Conservation (phyloP, 2,113 vertebrate genomes). For the Alethe castanea region DNA sequence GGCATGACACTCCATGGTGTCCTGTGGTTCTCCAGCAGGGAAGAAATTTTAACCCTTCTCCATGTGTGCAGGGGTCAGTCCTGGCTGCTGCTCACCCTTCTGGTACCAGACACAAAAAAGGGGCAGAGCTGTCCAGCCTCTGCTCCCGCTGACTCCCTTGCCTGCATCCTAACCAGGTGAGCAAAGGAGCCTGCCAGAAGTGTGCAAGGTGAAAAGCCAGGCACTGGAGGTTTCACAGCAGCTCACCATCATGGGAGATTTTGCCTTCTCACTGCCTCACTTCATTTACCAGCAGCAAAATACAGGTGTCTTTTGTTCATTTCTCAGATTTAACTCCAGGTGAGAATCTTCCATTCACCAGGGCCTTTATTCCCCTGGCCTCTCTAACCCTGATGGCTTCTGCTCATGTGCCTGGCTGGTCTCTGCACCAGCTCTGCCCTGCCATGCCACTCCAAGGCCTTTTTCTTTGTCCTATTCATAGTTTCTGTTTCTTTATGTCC, state of each 20-base stretch:
- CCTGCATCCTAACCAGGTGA: neutral
- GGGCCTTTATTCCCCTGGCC: neutral
- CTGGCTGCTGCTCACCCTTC: neutral
- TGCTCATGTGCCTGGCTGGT: neutral
- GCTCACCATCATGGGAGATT: neutral
- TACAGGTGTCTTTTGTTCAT: neutral
- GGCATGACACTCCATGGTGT: neutral
- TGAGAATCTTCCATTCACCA: neutral
- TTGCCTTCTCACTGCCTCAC: neutral
- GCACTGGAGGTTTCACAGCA: neutral
- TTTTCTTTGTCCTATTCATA: neutral
- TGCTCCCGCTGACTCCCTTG: accelerated
- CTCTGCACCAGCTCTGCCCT: neutral
- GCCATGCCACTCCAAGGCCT: neutral
- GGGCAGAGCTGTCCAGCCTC: neutral
- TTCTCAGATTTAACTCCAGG: neutral
- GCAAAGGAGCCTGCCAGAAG: neutral
- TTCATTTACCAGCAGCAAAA: neutral
- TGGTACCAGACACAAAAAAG: accelerated
- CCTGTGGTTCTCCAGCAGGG: neutral
- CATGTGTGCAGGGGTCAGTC: neutral
- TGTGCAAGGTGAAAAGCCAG: neutral
- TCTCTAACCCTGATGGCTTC: neutral
- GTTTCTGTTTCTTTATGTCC: neutral
- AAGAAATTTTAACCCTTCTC: neutral